Percentiles rank a stretch among this genome's conserved stretches.
Evolutionary conservation across 2,797 vertebrate species (phyloP).

Genomic region (Gambelia wislizenii): DNA sequence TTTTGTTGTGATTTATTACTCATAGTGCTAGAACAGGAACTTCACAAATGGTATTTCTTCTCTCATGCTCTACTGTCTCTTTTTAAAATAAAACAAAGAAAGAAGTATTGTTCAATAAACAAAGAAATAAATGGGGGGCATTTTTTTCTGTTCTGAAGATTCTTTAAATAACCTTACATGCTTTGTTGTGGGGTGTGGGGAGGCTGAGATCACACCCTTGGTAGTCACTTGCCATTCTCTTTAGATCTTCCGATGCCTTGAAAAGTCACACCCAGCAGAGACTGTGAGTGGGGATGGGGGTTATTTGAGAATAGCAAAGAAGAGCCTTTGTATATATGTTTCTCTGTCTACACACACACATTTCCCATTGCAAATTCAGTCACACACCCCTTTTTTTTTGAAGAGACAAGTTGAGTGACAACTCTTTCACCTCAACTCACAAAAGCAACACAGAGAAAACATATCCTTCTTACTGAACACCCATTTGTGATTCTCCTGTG

Average conservation of each 20-base stretch:
- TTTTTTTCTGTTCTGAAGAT: neutral
- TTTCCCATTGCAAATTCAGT: neutral
- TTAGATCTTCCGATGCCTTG: neutral
- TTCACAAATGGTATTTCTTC: no score
- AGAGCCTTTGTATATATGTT: neutral
- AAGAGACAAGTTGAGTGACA: neutral
- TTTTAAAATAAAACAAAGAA: neutral
- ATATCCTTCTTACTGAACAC: neutral
- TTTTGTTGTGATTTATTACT: no score
- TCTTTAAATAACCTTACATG: neutral
- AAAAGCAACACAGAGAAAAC: neutral
- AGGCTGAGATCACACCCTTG: neutral
- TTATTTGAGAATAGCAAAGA: neutral
- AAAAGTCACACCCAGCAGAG: constrained; percentile 8
- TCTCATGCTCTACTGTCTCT: neutral
- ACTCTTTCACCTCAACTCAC: no score
- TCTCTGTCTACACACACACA: no score
- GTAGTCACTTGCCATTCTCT: neutral
- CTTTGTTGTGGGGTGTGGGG: neutral
- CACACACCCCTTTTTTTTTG: neutral
- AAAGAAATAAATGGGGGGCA: neutral
- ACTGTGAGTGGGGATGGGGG: neutral
- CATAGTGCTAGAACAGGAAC: no score
- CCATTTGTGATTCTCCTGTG: no score
- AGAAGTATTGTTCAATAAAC: neutral